Evolutionary conservation across 2,888 invertebrate species (phyloP), one percentile per base, ranked within the genome.

Genomic region (Drosophila yooni): DNA sequence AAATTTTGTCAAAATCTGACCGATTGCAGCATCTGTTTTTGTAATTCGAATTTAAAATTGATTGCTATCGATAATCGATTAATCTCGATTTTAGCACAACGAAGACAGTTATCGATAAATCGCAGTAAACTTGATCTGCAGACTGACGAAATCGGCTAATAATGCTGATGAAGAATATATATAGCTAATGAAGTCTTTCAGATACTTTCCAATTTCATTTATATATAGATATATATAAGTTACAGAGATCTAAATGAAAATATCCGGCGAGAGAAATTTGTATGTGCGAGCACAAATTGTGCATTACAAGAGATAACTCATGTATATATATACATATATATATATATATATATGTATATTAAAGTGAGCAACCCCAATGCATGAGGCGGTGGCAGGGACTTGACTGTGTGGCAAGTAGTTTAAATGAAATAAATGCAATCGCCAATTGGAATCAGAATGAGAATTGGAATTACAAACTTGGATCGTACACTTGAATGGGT

Each of bases 401-500:
- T 8, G 6, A 43, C 46, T 60, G 59, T 54, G 76, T 58, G 70
- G 66, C 53, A 62, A 76, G 76, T 80, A 40, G 60, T 50, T 76
- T 73, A 76, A 81, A 82, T 81, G 70, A 66, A 81, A 82, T 80
- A 73, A 81, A 76, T 82, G 80, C 81, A 81, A 76, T 70, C 63
- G 76, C 61, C 66, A 81, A 80, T 72, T 76, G 80, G 52, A 75
- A 75, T 63, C 60, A 64, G 31, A 71, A 79, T 70, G 51, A n/a
- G 36, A 36, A 68, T 68, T 53, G 68, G 8, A 57, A 40, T 29
- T 57, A 51, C 29, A 51, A 29, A 29, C 18, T 46, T 46, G 51
- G 31, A 46, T 54, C 46, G 57, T 46, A 56, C 56, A 57, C 51
- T 65, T 53, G 40, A 52, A 21, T 64, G 72, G 58, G 31, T 34